Base-by-base conservation (phyloP, 2,113 vertebrate species). In the Rhinoptilus africanus region DNA sequence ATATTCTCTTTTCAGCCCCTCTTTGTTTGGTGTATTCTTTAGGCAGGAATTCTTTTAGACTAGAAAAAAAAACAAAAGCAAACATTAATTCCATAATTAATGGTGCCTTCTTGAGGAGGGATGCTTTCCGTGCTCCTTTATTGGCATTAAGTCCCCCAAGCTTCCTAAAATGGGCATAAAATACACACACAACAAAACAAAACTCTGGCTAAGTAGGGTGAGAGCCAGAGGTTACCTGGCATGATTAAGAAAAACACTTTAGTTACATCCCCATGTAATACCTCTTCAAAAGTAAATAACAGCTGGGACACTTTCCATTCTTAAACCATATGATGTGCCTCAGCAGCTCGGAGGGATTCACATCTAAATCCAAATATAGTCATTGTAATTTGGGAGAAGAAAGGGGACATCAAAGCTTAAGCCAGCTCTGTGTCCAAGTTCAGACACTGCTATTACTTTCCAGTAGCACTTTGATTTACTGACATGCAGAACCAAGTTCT, bases 21-120 rank as follows among this genome's bases (percentile, higher is more conserved):
- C 98, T 98, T 93, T 99, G 98, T 91, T 99, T 99, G 94, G 98
- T 98, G 51, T 99, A 99, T 95, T 99, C 98, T 97, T 99, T 99
- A 71, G 98, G 98, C 85, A 99, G 96, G 89, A 99, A 99, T 97
- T 99, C 98, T 92, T 99, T 99, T 54, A 98, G 97, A 91, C 98
- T 99, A 92, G 47, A 21, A 54, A 74, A 69, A 50, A 48, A 69
- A 30, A 47, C 12, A 14, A 68, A 22, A 73, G 73, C 10, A 14
- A 43, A 56, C 19, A 54, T 43, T 17, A 66, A 51, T 50, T 45
- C 8, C 34, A 17, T 21, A 79, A 53, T 97, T 97, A 97, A 77
- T 41, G 14, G 15, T 27, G 53, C 7, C n/a, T 82, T 85, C 62
- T 30, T 23, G 34, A 92, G 28, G 21, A 81, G 0, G 14, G 30